phyloP scores from a whole-genome alignment of 2,888 invertebrate species.

The Neoscelio sp. region DNA sequence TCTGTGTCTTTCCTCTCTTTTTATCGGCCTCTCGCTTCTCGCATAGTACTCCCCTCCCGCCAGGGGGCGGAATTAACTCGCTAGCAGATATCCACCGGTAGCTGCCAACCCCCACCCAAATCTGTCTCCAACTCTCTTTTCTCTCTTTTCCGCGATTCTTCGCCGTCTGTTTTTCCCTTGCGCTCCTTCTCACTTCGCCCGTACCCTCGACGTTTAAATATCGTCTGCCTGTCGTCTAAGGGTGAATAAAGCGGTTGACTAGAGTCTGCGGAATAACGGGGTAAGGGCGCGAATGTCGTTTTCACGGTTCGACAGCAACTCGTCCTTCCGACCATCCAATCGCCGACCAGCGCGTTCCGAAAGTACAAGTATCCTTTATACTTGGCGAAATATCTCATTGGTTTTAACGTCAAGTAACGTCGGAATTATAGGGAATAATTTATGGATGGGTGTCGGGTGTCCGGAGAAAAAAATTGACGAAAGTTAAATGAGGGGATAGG shows the following conservation, averaged over 20 bases:
- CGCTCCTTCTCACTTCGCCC: constrained; percentile 42
- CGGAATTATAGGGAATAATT: constrained; percentile 29
- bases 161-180: constrained; percentile 57
- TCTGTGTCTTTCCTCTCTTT: constrained; percentile 63
- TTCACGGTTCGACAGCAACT: constrained; percentile 61
- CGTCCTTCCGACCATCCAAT: constrained; percentile 48
- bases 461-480: constrained; percentile 30
- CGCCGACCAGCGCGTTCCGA: constrained; percentile 32
- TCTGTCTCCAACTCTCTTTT: constrained; percentile 33
- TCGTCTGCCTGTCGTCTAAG: constrained; percentile 65
- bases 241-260: constrained; percentile 53
- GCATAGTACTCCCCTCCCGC: constrained; percentile 55
- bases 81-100: constrained; percentile 78
- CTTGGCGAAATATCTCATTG: constrained; percentile 31
- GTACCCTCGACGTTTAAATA: constrained; percentile 63
- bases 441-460: constrained; percentile 25
- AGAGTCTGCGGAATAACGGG: constrained; percentile 36
- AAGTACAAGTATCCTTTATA: constrained; percentile 45
- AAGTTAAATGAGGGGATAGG: constrained; percentile 13
- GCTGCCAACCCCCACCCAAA: constrained; percentile 23
- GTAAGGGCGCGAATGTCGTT: constrained; percentile 54
- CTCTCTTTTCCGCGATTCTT: constrained; percentile 68
- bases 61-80: constrained; percentile 81
- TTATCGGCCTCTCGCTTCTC: constrained; percentile 62
- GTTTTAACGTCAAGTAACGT: constrained; percentile 38